These are phyloP conservation scores for Ganaspis brasiliensis DNA, from an alignment of 2,888 invertebrate species.

Conservation along the genomic window DNA sequence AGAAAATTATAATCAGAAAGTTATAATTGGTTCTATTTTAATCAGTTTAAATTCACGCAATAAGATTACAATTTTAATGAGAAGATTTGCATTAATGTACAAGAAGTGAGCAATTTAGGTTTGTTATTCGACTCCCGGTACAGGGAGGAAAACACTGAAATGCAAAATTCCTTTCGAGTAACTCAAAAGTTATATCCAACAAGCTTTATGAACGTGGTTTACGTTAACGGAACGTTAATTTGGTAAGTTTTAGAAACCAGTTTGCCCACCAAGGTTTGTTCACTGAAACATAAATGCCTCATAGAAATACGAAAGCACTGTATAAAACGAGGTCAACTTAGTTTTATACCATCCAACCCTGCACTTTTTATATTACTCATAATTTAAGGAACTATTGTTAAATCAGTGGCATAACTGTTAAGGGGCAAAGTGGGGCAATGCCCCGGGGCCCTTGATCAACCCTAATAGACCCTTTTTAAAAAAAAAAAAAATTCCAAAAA, in stretches of 20 bases:
- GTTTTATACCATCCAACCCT: not conserved
- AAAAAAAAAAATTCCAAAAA: too few species aligned
- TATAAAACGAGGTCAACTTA: not conserved
- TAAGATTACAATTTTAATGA: conserved; percentile 35
- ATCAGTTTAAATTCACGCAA: conserved; percentile 9
- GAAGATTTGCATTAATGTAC: conserved; percentile 23
- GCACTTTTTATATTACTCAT: not conserved
- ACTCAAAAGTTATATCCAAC: conserved; percentile 32
- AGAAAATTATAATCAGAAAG: not conserved
- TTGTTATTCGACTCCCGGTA: conserved; percentile 26
- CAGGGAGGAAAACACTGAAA: conserved; percentile 2
- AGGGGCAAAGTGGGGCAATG: too few species aligned
- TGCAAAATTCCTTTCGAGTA: conserved; percentile 31
- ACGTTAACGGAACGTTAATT: conserved; percentile 40
- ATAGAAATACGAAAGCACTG: not conserved
- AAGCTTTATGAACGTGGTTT: conserved; percentile 35
- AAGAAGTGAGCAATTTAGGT: conserved; percentile 33
- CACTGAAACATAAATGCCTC: conserved; percentile 12
- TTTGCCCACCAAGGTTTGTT: conserved; percentile 10
- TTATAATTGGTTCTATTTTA: conserved; percentile 3
- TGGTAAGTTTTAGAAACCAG: conserved; percentile 41
- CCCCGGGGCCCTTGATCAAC: too few species aligned
- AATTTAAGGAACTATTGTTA: not conserved
- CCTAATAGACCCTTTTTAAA: too few species aligned
- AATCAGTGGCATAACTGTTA: too few species aligned